Conservation (phyloP, 2,113 vertebrate genomes). For the Petroica traversi region DNA sequence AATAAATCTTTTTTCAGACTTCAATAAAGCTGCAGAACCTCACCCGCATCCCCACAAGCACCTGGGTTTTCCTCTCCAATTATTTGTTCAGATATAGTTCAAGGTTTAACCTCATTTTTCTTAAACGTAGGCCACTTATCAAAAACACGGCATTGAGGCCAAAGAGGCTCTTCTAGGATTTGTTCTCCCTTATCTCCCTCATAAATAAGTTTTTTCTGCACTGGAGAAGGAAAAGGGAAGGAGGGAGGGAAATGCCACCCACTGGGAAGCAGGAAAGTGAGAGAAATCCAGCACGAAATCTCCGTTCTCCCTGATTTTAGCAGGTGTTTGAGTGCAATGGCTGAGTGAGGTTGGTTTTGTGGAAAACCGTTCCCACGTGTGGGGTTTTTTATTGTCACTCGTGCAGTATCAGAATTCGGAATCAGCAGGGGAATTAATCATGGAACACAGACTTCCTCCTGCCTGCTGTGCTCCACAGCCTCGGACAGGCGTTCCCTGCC, state of each 20-base stretch:
- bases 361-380: accelerated
- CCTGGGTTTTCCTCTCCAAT: not conserved
- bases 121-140: not conserved
- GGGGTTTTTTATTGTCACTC: not conserved
- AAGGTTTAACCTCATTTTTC: not conserved
- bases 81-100: not conserved
- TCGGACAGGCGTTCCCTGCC: not conserved
- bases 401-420: not conserved
- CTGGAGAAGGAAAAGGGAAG: not conserved
- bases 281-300: not conserved
- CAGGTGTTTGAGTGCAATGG: not conserved
- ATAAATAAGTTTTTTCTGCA: not conserved
- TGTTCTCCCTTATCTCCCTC: not conserved
- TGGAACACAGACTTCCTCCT: not conserved
- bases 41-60: not conserved
- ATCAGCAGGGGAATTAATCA: not conserved
- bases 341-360: not conserved
- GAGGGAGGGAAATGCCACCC: not conserved
- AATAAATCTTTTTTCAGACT: not conserved
- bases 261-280: not conserved
- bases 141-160: not conserved
- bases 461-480: not conserved
- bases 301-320: not conserved
- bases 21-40: constrained; percentile 31
- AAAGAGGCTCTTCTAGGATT: not conserved